phyloP scores from a whole-genome alignment of 1,140 invertebrate genomes.

The Drosophila nannoptera region DNA sequence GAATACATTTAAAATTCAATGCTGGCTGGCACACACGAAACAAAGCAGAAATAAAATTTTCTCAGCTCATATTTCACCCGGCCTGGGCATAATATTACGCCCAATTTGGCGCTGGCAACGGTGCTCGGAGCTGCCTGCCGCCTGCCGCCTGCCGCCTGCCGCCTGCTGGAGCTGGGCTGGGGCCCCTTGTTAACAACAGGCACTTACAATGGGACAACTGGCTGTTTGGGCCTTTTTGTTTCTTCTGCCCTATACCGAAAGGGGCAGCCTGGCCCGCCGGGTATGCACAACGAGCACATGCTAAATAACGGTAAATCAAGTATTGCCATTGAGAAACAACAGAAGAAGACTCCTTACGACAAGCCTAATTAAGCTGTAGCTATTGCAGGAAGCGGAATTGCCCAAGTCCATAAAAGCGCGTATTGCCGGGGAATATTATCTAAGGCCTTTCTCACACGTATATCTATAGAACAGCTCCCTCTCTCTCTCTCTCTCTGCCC shows the following conservation, averaged over 20 bases:
- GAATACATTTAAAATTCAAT: conserved; percentile 49
- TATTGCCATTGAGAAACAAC: not conserved
- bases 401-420: too few species aligned
- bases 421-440: too few species aligned
- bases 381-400: too few species aligned
- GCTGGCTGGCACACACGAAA: conserved; percentile 21
- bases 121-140: conserved; percentile 1
- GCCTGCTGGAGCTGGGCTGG: conserved; percentile 50
- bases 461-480: too few species aligned
- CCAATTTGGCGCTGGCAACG: conserved; percentile 65
- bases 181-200: conserved; percentile 72
- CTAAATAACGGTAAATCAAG: not conserved
- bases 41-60: conserved; percentile 72
- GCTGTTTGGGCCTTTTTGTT: conserved; percentile 51
- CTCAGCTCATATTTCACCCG: conserved; percentile 74
- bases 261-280: not conserved
- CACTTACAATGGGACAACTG: conserved; percentile 69
- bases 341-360: too few species aligned
- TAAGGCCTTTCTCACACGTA: too few species aligned
- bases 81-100: conserved; percentile 69
- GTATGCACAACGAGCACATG: not conserved
- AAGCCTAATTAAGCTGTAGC: too few species aligned
- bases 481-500: too few species aligned
- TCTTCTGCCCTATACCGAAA: conserved; percentile 19
- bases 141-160: too few species aligned